Conservation (phyloP, 2,797 vertebrate genomes). For the Poecilia picta region DNA sequence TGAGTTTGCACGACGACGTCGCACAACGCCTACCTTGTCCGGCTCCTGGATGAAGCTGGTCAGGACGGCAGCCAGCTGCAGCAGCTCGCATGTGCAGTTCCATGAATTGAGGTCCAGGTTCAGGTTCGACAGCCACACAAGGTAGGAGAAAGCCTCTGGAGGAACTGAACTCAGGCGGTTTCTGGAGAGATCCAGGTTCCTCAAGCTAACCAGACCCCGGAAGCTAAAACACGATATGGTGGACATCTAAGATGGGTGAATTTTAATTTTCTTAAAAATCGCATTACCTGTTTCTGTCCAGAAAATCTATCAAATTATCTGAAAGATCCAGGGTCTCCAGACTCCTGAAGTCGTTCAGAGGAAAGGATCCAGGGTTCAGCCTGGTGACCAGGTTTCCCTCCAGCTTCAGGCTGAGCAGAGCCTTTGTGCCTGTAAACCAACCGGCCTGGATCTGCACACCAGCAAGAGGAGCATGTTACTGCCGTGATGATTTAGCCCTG, state of each 20-base stretch:
- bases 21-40: slow-evolving; percentile 51
- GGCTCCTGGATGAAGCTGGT: slow-evolving; percentile 76
- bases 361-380: slow-evolving; percentile 76
- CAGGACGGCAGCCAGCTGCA: slow-evolving; percentile 76
- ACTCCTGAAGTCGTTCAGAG: slow-evolving; percentile 62
- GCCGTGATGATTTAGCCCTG: background rate
- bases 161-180: slow-evolving; percentile 78
- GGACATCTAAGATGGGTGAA: background rate
- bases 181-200: slow-evolving; percentile 82
- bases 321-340: slow-evolving; percentile 85
- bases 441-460: slow-evolving; percentile 64
- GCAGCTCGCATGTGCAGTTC: slow-evolving; percentile 84
- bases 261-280: background rate
- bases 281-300: slow-evolving; percentile 70
- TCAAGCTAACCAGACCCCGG: slow-evolving; percentile 67
- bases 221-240: slow-evolving; percentile 61
- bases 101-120: slow-evolving; percentile 83
- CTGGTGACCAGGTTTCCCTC: slow-evolving; percentile 82
- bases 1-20: background rate
- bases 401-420: slow-evolving; percentile 77
- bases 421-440: slow-evolving; percentile 77
- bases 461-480: background rate
- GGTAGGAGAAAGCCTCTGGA: slow-evolving; percentile 77
- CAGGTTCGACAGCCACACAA: slow-evolving; percentile 78
- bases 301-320: slow-evolving; percentile 80